Evolutionary conservation across 2,797 vertebrate genomes (phyloP), one percentile per base, ranked within the genome.

Genomic region (Myripristis jacobus): DNA sequence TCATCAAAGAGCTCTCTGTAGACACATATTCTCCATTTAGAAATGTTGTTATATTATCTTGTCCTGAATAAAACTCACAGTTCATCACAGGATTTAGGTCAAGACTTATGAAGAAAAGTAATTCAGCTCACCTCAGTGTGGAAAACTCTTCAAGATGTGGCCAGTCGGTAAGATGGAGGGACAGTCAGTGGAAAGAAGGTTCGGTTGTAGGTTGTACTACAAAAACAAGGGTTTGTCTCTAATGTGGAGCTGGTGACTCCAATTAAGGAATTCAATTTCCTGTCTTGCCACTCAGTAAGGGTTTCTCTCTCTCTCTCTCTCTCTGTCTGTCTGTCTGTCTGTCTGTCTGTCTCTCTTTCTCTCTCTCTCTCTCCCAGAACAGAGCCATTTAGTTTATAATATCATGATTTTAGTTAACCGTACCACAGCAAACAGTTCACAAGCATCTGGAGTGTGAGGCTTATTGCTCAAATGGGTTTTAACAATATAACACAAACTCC

Each of bases 231-330:
- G 55, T 62, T 77, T 70, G 71, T 64, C 79, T 25, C 1, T 93
- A 94, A 94, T 91, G 36, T 57, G 63, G 60, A 85, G 63, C 76
- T 47, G 66, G 91, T 94, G 94, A 94, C 86, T 93, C 85, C 78
- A 93, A 91, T 94, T 93, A 91, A 86, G 73, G 47, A 88, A 87
- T 84, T 89, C 1, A 59, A 82, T 80, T 80, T 79, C 56, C 72
- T 69, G 9, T n/a, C n/a, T n/a, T n/a, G n/a, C n/a, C n/a, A n/a
- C n/a, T n/a, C n/a, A n/a, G n/a, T n/a, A n/a, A n/a, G n/a, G n/a
- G n/a, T n/a, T n/a, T n/a, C n/a, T n/a, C n/a, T n/a, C n/a, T 48
- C 69, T 56, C 46, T 21, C 50, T 27, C 31, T 47, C 41, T 66
- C 58, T 36, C 66, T 61, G 66, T 50, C 58, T 47, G 53, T 69